Percentiles rank a stretch among this genome's conserved stretches.
phyloP scores from a whole-genome alignment of 2,888 invertebrate genomes.

The Ennomos quercinarius region DNA sequence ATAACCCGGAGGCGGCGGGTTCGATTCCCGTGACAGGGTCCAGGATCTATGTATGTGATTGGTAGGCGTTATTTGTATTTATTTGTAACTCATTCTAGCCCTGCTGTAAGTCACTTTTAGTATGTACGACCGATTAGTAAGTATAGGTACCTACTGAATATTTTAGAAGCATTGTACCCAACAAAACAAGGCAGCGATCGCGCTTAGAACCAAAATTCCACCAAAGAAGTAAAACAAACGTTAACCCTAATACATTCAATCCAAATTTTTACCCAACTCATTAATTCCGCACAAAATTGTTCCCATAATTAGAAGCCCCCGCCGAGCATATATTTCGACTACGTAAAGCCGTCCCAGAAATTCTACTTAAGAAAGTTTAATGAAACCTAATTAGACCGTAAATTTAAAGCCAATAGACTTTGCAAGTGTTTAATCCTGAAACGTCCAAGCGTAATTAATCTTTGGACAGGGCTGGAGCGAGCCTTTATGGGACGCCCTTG shows the following conservation, averaged over 20 bases:
- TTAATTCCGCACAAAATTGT: slow-evolving; percentile 28
- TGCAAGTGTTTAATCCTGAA: slow-evolving; percentile 58
- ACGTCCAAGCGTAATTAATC: slow-evolving; percentile 59
- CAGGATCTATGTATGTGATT: no score
- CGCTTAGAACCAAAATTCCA: no score
- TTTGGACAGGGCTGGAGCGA: slow-evolving; percentile 43
- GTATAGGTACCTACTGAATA: no score
- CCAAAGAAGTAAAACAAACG: slow-evolving; percentile 21
- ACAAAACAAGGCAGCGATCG: no score
- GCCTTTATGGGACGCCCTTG: slow-evolving; percentile 9
- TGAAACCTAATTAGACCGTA: slow-evolving; percentile 63
- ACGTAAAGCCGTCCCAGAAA: slow-evolving; percentile 31
- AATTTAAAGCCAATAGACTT: slow-evolving; percentile 64
- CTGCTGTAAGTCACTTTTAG: no score
- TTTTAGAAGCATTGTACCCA: no score
- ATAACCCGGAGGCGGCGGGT: no score
- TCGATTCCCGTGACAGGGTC: no score
- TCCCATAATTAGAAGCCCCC: slow-evolving; percentile 32
- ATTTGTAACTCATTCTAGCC: no score
- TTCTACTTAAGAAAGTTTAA: slow-evolving; percentile 49
- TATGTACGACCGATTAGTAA: no score
- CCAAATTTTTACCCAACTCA: slow-evolving; percentile 23
- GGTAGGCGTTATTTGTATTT: no score
- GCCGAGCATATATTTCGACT: slow-evolving; percentile 35
- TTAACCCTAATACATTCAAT: slow-evolving; percentile 24